Evolutionary conservation across 2,113 vertebrate species (phyloP).

Genomic region (Phylloscopus trochilus): DNA sequence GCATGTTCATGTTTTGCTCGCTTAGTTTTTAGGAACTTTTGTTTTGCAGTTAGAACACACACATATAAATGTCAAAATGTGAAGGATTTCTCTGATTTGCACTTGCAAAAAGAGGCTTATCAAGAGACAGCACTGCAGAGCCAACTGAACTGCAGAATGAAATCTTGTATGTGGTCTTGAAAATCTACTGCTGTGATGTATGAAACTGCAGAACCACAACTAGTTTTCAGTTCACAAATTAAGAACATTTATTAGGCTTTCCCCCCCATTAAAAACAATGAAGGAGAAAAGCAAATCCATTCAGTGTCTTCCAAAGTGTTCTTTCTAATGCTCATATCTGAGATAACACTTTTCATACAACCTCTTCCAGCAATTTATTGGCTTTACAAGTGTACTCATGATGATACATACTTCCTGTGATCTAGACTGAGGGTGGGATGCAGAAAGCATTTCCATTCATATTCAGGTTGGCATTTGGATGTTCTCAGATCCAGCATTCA

Average conservation of each 20-base stretch:
- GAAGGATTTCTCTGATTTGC: background rate
- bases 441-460: background rate
- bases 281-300: background rate
- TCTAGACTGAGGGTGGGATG: background rate
- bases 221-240: background rate
- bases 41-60: background rate
- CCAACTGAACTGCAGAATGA: background rate
- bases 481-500: background rate
- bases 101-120: background rate
- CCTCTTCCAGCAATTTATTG: slow-evolving; percentile 6
- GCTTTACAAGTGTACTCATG: background rate
- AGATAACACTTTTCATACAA: background rate
- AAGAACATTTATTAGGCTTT: background rate
- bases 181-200: background rate
- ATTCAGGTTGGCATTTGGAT: background rate
- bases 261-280: background rate
- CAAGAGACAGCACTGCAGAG: background rate
- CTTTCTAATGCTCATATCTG: background rate
- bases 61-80: background rate
- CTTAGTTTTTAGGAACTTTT: background rate
- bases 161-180: background rate
- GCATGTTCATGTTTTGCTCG: background rate
- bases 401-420: background rate
- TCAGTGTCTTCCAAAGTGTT: background rate
- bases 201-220: background rate